These are phyloP conservation scores for Scomber colias DNA, from an alignment of 2,113 vertebrate genomes.

Conservation along the genomic window DNA sequence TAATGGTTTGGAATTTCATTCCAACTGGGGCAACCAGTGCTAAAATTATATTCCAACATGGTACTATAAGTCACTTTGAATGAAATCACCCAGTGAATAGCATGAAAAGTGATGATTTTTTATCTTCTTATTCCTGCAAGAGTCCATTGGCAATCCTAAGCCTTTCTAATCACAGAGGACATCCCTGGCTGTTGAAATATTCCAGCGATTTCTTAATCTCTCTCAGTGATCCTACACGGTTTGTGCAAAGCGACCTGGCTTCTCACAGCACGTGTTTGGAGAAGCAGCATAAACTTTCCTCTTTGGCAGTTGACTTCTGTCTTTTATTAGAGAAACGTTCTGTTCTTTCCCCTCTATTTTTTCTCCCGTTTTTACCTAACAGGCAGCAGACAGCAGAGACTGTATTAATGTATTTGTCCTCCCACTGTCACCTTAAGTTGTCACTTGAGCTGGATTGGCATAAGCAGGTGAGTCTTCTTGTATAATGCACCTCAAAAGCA, in stretches of 20 bases:
- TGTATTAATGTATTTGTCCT: slow-evolving; percentile 10
- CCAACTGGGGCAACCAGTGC: slow-evolving; percentile 3
- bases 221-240: slow-evolving; percentile 41
- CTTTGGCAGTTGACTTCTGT: neutral
- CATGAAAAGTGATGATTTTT: slow-evolving; percentile 59
- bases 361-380: neutral
- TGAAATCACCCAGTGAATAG: slow-evolving; percentile 40
- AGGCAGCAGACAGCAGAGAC: neutral
- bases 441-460: neutral
- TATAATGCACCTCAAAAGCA: neutral
- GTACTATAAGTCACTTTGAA: slow-evolving; percentile 40
- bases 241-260: slow-evolving; percentile 60
- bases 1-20: slow-evolving; percentile 14
- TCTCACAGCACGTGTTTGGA: slow-evolving; percentile 11
- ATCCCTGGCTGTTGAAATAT: slow-evolving; percentile 39
- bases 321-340: slow-evolving; percentile 20
- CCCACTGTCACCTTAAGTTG: slow-evolving; percentile 3
- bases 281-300: slow-evolving; percentile 6
- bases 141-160: slow-evolving; percentile 39
- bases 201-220: slow-evolving; percentile 60
- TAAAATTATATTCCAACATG: slow-evolving; percentile 26
- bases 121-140: slow-evolving; percentile 28
- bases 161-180: slow-evolving; percentile 59
- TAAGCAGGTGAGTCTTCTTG: slow-evolving; percentile 16
- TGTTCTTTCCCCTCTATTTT: neutral